Evolutionary conservation across 2,888 invertebrate species (phyloP).

Genomic region (Halocaridina rubra): DNA sequence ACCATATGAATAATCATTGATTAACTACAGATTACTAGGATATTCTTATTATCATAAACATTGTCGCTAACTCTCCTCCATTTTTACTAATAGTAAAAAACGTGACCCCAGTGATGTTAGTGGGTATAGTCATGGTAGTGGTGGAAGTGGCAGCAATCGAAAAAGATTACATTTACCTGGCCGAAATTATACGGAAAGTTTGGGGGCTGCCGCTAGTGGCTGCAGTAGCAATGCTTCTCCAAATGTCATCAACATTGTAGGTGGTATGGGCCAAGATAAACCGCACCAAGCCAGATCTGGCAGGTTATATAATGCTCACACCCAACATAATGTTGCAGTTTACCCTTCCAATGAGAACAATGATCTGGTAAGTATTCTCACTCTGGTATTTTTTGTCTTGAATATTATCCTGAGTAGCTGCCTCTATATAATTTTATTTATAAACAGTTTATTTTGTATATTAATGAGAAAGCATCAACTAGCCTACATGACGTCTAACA

Average conservation of each 20-base stretch:
- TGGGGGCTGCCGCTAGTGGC: background rate
- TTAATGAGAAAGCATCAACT: no score
- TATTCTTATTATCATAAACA: no score
- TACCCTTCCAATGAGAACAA: slow-evolving; percentile 41
- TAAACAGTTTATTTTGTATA: no score
- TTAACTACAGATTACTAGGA: no score
- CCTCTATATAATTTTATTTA: no score
- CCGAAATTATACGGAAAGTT: slow-evolving; percentile 30
- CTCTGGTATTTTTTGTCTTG: no score
- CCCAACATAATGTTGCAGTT: slow-evolving; percentile 23
- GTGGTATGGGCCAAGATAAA: background rate
- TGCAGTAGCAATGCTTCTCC: background rate
- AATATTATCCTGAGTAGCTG: no score
- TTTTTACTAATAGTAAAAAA: slow-evolving; percentile 31
- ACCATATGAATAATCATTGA: no score
- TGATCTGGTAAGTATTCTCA: slow-evolving; percentile 35
- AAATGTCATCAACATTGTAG: background rate
- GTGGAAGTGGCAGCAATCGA: slow-evolving; percentile 1
- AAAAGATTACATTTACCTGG: slow-evolving; percentile 26
- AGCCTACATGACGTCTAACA: no score
- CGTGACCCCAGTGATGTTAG: slow-evolving; percentile 37
- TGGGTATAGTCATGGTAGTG: slow-evolving; percentile 29
- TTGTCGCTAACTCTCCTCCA: background rate
- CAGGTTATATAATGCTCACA: slow-evolving; percentile 20
- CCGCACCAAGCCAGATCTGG: slow-evolving; percentile 11